A percentile compares a stretch with the other conserved stretches of the same genome.
These are phyloP conservation scores for Triops cancriformis DNA, from an alignment of 1,140 invertebrate genomes.

Conservation along the genomic window DNA sequence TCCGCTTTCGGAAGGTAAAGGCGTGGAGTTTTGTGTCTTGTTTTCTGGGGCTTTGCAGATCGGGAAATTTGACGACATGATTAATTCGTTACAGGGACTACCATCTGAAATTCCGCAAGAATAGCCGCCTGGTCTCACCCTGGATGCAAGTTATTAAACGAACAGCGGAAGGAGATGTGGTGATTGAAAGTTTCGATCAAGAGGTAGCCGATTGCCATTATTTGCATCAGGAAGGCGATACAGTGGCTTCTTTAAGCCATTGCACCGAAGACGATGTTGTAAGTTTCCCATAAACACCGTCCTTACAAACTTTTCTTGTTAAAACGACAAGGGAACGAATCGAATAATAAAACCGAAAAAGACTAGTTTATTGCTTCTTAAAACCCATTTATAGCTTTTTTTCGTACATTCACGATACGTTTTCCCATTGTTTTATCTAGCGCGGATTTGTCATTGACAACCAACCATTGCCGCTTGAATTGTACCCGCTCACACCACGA, in stretches of 20 bases:
- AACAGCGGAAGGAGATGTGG: conserved; percentile 28
- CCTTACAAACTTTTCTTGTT: conserved; percentile 21
- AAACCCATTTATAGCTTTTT: conserved; percentile 22
- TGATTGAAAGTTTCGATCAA: conserved; percentile 32
- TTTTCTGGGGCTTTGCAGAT: background rate
- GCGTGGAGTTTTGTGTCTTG: background rate
- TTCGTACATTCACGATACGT: conserved; percentile 8
- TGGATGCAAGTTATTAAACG: conserved; percentile 44
- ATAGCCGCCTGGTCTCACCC: conserved; percentile 41
- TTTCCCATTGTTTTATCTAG: conserved; percentile 33
- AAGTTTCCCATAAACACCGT: conserved; percentile 32
- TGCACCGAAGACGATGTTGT: conserved; percentile 44
- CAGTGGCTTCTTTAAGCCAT: conserved; percentile 46
- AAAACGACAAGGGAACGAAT: too few species aligned
- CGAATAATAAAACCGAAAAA: too few species aligned
- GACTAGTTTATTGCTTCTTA: conserved; percentile 2
- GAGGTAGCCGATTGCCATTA: conserved; percentile 43
- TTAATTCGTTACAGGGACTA: conserved; percentile 24
- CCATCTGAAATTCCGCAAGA: conserved; percentile 38
- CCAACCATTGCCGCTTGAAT: conserved; percentile 51
- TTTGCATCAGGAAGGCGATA: conserved; percentile 40
- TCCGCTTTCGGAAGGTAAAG: background rate
- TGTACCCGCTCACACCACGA: conserved; percentile 46
- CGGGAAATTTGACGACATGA: background rate
- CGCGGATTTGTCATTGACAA: conserved; percentile 54